These are phyloP conservation scores for Chelidonichthys spinosus DNA, from an alignment of 2,797 vertebrate genomes.

Conservation along the genomic window DNA sequence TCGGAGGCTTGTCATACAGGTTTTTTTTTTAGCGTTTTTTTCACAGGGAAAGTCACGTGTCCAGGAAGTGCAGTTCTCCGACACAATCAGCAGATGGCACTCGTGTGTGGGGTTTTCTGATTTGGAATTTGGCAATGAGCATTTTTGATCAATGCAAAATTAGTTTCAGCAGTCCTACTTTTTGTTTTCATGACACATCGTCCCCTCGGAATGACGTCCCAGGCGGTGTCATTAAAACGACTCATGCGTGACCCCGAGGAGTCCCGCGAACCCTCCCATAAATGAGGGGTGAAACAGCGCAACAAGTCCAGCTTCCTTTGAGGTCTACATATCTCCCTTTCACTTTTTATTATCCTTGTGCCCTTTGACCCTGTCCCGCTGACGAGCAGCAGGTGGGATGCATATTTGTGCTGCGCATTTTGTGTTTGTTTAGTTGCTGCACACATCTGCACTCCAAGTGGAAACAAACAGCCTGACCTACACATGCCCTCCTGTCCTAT, in stretches of 20 bases:
- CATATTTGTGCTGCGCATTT: conserved; percentile 24
- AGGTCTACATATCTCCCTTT: conserved; percentile 20
- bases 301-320: conserved; percentile 32
- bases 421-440: conserved; percentile 58
- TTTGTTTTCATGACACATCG: background rate
- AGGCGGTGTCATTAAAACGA: background rate
- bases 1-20: conserved; percentile 64
- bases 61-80: conserved; percentile 20
- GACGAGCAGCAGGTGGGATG: background rate
- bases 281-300: background rate
- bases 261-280: background rate
- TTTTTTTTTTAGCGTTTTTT: conserved; percentile 58
- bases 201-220: background rate
- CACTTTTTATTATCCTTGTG: conserved; percentile 31
- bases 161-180: background rate
- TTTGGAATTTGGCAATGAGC: background rate
- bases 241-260: background rate
- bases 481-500: conserved; percentile 55
- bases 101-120: background rate
- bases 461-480: conserved; percentile 63
- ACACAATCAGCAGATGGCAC: conserved; percentile 58
- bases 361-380: conserved; percentile 52
- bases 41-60: conserved; percentile 60
- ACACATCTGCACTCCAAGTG: conserved; percentile 58
- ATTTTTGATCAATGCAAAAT: background rate